Percentiles rank a stretch among this genome's conserved stretches.
Evolutionary conservation across 2,888 invertebrate species (phyloP).

Genomic region (Catonia carolina): DNA sequence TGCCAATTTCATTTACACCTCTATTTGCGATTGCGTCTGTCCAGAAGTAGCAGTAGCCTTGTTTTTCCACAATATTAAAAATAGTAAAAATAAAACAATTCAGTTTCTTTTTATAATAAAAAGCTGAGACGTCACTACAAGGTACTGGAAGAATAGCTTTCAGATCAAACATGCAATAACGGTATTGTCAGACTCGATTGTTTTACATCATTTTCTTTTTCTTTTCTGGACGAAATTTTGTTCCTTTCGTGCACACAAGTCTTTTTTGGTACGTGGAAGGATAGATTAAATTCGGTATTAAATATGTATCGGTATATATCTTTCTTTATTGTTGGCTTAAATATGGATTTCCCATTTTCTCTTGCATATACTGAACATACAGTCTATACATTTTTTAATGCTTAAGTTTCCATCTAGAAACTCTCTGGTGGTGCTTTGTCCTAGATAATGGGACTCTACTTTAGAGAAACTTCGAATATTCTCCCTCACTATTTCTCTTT

Average conservation of each 20-base stretch:
- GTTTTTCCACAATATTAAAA: not conserved
- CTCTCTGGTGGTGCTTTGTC: too few species aligned
- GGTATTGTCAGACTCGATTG: not conserved
- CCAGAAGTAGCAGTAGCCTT: not conserved
- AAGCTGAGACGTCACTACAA: not conserved
- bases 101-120: slow-evolving; percentile 1
- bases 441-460: too few species aligned
- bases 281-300: too few species aligned
- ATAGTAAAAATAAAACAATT: not conserved
- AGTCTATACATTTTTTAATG: not conserved
- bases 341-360: too few species aligned
- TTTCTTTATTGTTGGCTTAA: too few species aligned
- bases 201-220: not conserved
- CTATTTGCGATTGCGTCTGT: slow-evolving; percentile 14
- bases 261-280: too few species aligned
- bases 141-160: not conserved
- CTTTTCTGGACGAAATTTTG: not conserved
- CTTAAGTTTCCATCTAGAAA: too few species aligned
- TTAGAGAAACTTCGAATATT: too few species aligned
- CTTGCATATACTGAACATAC: not conserved
- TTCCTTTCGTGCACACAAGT: not conserved
- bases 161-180: not conserved
- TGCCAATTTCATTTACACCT: slow-evolving; percentile 26
- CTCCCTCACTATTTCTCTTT: not conserved
- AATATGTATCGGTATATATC: too few species aligned